phyloP scores from a whole-genome alignment of 2,888 invertebrate species.

The Norana najaformis region DNA sequence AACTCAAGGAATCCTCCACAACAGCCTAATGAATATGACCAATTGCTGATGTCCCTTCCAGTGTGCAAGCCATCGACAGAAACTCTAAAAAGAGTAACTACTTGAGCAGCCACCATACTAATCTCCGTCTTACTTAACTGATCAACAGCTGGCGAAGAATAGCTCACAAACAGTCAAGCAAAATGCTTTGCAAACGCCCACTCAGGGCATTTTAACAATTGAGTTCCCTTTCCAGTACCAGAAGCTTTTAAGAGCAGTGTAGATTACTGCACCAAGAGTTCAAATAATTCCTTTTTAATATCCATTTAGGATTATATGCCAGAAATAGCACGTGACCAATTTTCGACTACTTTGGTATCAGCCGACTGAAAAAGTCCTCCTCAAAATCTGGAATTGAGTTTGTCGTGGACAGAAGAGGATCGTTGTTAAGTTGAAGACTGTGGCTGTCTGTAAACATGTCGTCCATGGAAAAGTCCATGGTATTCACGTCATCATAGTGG shows the following conservation, averaged over 20 bases:
- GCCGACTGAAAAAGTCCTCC: not conserved
- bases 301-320: not conserved
- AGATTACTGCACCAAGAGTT: not conserved
- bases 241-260: too few species aligned
- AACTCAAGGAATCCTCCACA: not conserved
- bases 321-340: not conserved
- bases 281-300: not conserved
- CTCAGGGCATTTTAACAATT: not conserved
- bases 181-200: not conserved
- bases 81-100: not conserved
- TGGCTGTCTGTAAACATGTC: not conserved
- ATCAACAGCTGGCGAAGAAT: not conserved
- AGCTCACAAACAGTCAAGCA: not conserved
- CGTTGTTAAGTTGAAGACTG: not conserved
- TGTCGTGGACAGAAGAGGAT: not conserved
- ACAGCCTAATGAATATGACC: not conserved
- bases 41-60: not conserved
- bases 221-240: too few species aligned
- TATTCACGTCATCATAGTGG: not conserved
- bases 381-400: not conserved
- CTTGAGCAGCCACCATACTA: not conserved
- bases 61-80: not conserved
- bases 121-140: not conserved
- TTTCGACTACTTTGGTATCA: not conserved
- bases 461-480: conserved; percentile 2